Percentiles rank a stretch among this genome's conserved stretches.
These are phyloP conservation scores for Callaeas wilsoni DNA, from an alignment of 2,113 vertebrate genomes.

Conservation along the genomic window DNA sequence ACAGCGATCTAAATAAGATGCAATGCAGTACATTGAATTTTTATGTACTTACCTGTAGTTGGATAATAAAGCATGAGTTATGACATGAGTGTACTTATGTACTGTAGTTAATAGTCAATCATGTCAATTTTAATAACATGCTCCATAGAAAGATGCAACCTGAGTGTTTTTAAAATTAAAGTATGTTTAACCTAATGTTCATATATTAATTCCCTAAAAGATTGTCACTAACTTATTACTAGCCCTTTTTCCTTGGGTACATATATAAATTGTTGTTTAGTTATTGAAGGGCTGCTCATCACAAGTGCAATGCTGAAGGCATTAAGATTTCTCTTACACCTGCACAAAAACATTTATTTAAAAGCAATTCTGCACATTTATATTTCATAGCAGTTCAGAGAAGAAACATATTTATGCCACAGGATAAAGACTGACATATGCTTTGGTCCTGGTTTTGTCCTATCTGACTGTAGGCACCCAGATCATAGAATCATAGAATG, in stretches of 20 bases:
- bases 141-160: background rate
- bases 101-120: conserved; percentile 20
- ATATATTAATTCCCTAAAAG: conserved; percentile 7
- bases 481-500: background rate
- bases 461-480: background rate
- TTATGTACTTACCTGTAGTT: conserved; percentile 47
- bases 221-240: conserved; percentile 15
- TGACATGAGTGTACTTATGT: background rate
- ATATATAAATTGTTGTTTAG: background rate
- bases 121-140: conserved; percentile 35
- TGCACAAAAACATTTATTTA: background rate
- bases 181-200: background rate
- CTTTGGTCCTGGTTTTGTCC: background rate
- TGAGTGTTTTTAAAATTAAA: conserved; percentile 18
- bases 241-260: background rate
- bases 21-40: conserved; percentile 18
- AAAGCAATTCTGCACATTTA: background rate
- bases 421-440: background rate
- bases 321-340: background rate
- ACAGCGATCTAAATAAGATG: background rate
- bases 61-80: conserved; percentile 39
- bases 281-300: background rate
- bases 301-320: background rate
- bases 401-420: background rate
- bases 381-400: background rate